Conservation (phyloP, 2,888 invertebrate genomes). For the Spatulosminthurus flaviceps region DNA sequence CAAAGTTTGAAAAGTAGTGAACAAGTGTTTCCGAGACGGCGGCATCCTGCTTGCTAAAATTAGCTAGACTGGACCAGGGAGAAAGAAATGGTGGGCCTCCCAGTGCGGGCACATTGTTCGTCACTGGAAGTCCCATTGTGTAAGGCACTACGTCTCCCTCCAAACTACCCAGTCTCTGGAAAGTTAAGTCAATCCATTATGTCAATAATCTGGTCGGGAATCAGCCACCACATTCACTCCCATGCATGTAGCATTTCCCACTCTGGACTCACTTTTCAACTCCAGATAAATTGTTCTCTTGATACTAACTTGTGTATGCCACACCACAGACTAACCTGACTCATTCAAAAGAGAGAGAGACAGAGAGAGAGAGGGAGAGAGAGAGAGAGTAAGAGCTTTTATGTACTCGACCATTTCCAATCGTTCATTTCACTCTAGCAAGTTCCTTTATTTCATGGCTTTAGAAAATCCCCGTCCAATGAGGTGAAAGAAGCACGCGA, state of each 20-base stretch:
- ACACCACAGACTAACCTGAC: background rate
- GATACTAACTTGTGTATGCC: conserved; percentile 20
- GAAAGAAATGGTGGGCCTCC: conserved; percentile 72
- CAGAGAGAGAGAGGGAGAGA: too few relatives aligned
- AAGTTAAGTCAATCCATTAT: conserved; percentile 39
- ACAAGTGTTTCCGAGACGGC: conserved; percentile 80
- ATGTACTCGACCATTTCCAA: background rate
- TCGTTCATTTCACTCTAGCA: background rate
- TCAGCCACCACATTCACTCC: conserved; percentile 21
- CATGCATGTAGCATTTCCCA: background rate
- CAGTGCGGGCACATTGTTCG: conserved; percentile 66
- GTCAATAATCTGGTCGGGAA: conserved; percentile 35
- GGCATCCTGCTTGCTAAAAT: conserved; percentile 79
- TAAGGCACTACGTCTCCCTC: conserved; percentile 80
- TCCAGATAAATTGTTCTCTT: conserved; percentile 40
- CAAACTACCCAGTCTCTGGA: conserved; percentile 73
- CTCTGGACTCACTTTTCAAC: conserved; percentile 27
- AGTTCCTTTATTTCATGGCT: background rate
- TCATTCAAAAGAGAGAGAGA: background rate
- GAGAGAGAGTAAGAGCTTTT: too few relatives aligned
- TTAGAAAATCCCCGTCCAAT: background rate
- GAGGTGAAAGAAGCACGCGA: background rate
- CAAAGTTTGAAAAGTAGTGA: conserved; percentile 80
- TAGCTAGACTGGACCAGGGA: conserved; percentile 67
- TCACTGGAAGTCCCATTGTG: conserved; percentile 77